phyloP scores from a whole-genome alignment of 2,888 invertebrate species.

The Polyploca ridens region DNA sequence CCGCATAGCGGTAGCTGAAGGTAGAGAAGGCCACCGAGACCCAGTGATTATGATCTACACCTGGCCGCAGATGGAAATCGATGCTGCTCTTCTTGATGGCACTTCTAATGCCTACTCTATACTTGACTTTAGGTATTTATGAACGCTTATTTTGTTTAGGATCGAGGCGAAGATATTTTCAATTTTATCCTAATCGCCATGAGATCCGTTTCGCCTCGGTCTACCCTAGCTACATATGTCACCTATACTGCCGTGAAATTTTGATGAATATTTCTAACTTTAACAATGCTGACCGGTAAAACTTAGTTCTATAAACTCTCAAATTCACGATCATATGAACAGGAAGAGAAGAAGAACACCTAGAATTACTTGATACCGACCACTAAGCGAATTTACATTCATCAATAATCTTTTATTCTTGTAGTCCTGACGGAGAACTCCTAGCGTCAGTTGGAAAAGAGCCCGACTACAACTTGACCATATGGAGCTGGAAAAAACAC shows the following conservation, averaged over 20 bases:
- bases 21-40: constrained; percentile 71
- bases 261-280: too few relatives aligned
- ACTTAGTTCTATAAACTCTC: neutral
- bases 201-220: too few relatives aligned
- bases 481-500: constrained; percentile 94
- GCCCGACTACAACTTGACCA: constrained; percentile 94
- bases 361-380: too few relatives aligned
- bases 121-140: constrained; percentile 88
- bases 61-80: constrained; percentile 91
- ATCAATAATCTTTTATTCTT: constrained; percentile 31
- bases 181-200: too few relatives aligned
- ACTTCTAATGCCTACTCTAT: constrained; percentile 89
- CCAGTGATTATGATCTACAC: constrained; percentile 93
- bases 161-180: too few relatives aligned
- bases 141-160: neutral
- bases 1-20: constrained; percentile 93
- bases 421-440: constrained; percentile 91
- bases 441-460: constrained; percentile 93
- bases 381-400: neutral
- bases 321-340: neutral
- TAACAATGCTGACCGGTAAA: too few relatives aligned
- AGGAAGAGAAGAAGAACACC: too few relatives aligned
- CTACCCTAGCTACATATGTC: too few relatives aligned
- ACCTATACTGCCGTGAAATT: too few relatives aligned
- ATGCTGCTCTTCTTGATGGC: constrained; percentile 90